Evolutionary conservation across 2,888 invertebrate genomes (phyloP).

Genomic region (Drosophila atripex): DNA sequence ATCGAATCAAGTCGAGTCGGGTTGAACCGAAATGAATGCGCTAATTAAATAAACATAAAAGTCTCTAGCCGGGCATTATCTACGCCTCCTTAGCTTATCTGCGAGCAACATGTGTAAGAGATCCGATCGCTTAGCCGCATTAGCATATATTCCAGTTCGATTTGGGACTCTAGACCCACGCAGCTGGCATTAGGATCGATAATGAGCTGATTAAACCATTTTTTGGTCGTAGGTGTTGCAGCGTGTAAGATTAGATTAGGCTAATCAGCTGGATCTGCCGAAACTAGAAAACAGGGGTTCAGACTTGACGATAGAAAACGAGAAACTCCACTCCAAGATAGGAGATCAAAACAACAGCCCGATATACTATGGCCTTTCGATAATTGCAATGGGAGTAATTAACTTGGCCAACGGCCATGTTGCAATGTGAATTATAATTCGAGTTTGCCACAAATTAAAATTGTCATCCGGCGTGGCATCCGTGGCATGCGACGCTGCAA

Average conservation of each 20-base stretch:
- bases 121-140: conserved; percentile 40
- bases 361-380: conserved; percentile 46
- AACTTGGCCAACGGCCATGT: conserved; percentile 56
- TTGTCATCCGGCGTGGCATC: conserved; percentile 65
- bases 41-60: conserved; percentile 76
- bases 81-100: conserved; percentile 78
- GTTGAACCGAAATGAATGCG: conserved; percentile 47
- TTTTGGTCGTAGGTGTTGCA: conserved; percentile 64
- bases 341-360: conserved; percentile 32
- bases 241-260: conserved; percentile 77
- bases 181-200: conserved; percentile 40
- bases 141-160: conserved; percentile 46
- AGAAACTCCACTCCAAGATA: conserved; percentile 1
- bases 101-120: conserved; percentile 53
- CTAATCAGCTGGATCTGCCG: conserved; percentile 62
- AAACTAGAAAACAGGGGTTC: conserved; percentile 31
- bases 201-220: conserved; percentile 36
- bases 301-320: neutral
- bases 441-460: conserved; percentile 76
- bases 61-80: conserved; percentile 59
- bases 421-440: conserved; percentile 76
- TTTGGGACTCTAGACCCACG: conserved; percentile 28
- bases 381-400: conserved; percentile 69
- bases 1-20: conserved; percentile 42
- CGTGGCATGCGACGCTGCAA: conserved; percentile 66